Conservation (phyloP, 2,113 vertebrate genomes). For the Numida meleagris region DNA sequence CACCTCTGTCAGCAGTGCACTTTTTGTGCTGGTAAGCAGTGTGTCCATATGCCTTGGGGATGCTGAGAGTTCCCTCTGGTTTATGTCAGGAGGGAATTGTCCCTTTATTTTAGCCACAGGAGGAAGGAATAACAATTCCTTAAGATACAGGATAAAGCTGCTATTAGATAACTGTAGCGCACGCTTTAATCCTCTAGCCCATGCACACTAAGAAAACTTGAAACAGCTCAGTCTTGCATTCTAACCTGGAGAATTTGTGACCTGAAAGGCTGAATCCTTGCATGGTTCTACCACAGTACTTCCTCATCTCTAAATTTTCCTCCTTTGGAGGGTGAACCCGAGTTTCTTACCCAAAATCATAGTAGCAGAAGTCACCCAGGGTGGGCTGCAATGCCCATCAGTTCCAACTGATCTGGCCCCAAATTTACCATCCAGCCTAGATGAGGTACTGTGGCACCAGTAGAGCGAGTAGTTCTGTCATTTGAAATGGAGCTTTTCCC, state of each 20-base stretch:
- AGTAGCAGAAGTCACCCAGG: background rate
- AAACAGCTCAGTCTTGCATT: background rate
- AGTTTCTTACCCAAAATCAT: background rate
- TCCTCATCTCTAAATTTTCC: background rate
- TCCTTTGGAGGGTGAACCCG: background rate
- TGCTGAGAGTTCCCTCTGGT: background rate
- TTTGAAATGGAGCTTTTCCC: background rate
- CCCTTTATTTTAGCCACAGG: background rate
- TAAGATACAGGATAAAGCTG: background rate
- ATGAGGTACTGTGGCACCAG: background rate
- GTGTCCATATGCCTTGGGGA: background rate
- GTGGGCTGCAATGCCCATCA: accelerated
- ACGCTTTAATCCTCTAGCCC: accelerated
- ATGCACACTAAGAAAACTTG: background rate
- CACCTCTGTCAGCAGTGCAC: background rate
- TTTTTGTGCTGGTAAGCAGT: background rate
- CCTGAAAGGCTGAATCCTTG: background rate
- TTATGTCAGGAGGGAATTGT: background rate
- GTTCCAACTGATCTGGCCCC: background rate
- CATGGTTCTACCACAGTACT: background rate
- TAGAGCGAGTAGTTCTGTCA: accelerated
- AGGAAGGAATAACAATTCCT: background rate
- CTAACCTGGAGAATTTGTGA: background rate
- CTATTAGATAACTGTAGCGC: background rate
- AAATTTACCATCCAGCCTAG: background rate